Base-by-base conservation (phyloP, 2,888 invertebrate genomes). In the Zygothrica quintamaculata region DNA sequence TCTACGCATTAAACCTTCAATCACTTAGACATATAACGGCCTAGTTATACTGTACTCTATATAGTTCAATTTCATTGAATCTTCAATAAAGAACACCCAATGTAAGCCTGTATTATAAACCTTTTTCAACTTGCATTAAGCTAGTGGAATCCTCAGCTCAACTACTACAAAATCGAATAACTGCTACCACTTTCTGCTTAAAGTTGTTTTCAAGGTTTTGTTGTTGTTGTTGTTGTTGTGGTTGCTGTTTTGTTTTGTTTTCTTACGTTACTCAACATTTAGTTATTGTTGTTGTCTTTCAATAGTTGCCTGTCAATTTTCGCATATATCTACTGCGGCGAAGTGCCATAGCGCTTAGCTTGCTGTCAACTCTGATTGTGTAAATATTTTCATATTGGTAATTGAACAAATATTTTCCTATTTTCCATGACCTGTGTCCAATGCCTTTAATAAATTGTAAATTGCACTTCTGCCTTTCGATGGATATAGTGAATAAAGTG, bases 251-350 rank as follows among this genome's bases (percentile, higher is more conserved):
- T n/a, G n/a, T n/a, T n/a, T n/a, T n/a, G n/a, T n/a, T n/a, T n/a
- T n/a, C n/a, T n/a, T n/a, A n/a, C n/a, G 55, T 87, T 82, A 68
- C 73, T 62, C 58, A 58, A 73, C 62, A 67, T 62, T 64, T 65
- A 29, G 37, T 50, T n/a, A n/a, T 31, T 56, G 36, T 67, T 77
- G 65, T 74, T 82, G 84, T 65, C 59, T 74, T 80, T 84, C 77
- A 65, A 37, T 70, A 73, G 79, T 82, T 85, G 61, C 36, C 80
- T 82, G 87, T 82, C 68, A 82, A 11, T 82, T 82, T 87, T 82
- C 82, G 79, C 82, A 74, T 76, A 56, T 80, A 69, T 84, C 87
- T 73, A 81, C 85, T 57, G 87, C 67, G 55, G 40, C 57, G 33
- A 55, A 74, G 81, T 86, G 74, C 65, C 77, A 22, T 82, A 67